phyloP scores from a whole-genome alignment of 2,113 vertebrate species.

The Dasyurus viverrinus region DNA sequence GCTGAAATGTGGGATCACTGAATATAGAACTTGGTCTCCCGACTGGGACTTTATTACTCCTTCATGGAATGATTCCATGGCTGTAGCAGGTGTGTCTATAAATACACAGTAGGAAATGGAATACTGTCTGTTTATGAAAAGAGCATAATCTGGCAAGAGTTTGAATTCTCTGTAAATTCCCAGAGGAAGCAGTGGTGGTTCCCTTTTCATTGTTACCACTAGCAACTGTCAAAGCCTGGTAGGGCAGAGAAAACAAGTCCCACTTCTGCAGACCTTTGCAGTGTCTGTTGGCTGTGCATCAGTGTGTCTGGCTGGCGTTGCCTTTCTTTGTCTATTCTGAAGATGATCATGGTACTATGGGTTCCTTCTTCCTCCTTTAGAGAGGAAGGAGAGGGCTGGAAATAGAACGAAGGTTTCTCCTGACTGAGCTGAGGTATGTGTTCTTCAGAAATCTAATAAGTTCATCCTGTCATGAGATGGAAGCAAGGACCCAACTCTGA shows the following conservation, averaged over 20 bases:
- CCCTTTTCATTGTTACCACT: conserved; percentile 34
- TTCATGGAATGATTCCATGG: conserved; percentile 68
- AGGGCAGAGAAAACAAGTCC: conserved; percentile 7
- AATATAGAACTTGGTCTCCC: conserved; percentile 75
- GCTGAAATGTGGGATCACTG: conserved; percentile 56
- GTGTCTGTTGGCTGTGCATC: background rate
- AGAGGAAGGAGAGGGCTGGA: background rate
- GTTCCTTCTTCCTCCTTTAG: background rate
- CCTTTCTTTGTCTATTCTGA: conserved; percentile 14
- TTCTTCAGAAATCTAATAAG: background rate
- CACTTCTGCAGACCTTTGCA: conserved; percentile 1
- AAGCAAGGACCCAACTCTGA: background rate
- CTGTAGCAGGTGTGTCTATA: conserved; percentile 81
- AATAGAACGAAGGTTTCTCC: background rate
- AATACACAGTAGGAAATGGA: conserved; percentile 73
- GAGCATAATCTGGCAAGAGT: conserved; percentile 56
- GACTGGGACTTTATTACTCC: conserved; percentile 76
- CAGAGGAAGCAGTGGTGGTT: conserved; percentile 68
- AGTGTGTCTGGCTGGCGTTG: conserved; percentile 39
- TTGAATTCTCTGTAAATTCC: conserved; percentile 67
- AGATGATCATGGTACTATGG: background rate
- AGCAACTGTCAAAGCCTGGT: conserved; percentile 30
- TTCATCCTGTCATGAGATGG: background rate
- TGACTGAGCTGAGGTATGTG: background rate
- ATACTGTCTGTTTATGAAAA: conserved; percentile 66